Conservation (phyloP, 1,140 invertebrate species). For the Saccostrea cuccullata region DNA sequence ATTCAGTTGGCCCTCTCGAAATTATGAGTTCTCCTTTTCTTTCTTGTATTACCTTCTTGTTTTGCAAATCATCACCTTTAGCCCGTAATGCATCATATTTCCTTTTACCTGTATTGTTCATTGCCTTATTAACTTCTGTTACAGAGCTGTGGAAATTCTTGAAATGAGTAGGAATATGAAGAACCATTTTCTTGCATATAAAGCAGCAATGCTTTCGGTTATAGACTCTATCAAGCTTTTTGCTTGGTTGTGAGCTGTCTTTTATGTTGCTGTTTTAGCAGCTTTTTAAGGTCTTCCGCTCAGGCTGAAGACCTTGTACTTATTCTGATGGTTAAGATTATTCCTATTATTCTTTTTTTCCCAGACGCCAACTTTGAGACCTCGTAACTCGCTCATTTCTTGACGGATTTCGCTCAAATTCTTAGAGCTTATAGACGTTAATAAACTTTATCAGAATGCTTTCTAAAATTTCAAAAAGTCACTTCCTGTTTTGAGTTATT, state of each 20-base stretch:
- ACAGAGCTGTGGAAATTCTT: neutral
- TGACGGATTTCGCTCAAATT: no score
- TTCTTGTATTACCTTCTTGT: constrained; percentile 34
- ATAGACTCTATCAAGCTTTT: neutral
- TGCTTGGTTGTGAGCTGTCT: neutral
- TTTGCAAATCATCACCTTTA: constrained; percentile 41
- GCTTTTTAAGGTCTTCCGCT: no score
- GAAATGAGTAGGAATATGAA: neutral
- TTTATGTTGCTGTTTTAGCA: neutral
- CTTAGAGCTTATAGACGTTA: no score
- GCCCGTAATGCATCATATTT: neutral
- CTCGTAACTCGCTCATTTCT: no score
- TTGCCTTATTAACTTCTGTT: neutral
- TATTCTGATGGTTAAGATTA: no score
- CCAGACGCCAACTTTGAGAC: no score
- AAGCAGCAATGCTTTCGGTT: neutral
- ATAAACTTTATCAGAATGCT: no score
- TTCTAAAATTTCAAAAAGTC: no score
- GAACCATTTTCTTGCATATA: neutral
- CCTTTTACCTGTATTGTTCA: neutral
- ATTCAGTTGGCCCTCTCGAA: constrained; percentile 10
- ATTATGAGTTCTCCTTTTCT: constrained; percentile 39
- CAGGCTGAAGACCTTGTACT: no score
- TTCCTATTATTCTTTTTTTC: no score
- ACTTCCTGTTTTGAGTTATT: no score